These are phyloP conservation scores for Oplegnathus fasciatus DNA, from an alignment of 2,113 vertebrate species.

Conservation along the genomic window DNA sequence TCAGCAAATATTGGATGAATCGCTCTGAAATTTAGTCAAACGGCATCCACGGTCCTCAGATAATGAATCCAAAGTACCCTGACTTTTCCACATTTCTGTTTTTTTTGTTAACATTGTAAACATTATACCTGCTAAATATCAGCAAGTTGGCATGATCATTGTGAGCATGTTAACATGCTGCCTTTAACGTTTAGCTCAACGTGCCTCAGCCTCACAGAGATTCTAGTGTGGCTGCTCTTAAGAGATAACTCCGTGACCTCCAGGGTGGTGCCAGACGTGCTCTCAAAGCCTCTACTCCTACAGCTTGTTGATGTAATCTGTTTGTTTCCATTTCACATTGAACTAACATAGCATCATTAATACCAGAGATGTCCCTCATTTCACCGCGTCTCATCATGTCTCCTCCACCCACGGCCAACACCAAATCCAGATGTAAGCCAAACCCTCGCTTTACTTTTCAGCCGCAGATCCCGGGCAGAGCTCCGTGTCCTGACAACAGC, in stretches of 20 bases:
- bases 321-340: constrained; percentile 47
- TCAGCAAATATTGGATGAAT: background rate
- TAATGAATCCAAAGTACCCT: background rate
- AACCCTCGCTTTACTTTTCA: constrained; percentile 38
- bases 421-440: constrained; percentile 56
- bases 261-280: constrained; percentile 1
- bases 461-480: constrained; percentile 61
- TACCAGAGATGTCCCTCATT: constrained; percentile 23
- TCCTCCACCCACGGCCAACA: constrained; percentile 38
- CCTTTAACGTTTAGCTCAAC: background rate
- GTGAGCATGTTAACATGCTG: background rate
- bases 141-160: background rate
- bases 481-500: constrained; percentile 53
- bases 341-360: constrained; percentile 40
- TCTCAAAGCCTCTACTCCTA: background rate
- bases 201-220: background rate
- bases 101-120: background rate
- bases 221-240: background rate
- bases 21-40: background rate
- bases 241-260: background rate
- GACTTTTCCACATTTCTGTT: background rate
- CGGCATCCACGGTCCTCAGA: background rate
- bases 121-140: background rate
- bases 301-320: constrained; percentile 49
- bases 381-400: constrained; percentile 47